Conservation (phyloP, 2,113 vertebrate genomes). For the Taxidea taxus region DNA sequence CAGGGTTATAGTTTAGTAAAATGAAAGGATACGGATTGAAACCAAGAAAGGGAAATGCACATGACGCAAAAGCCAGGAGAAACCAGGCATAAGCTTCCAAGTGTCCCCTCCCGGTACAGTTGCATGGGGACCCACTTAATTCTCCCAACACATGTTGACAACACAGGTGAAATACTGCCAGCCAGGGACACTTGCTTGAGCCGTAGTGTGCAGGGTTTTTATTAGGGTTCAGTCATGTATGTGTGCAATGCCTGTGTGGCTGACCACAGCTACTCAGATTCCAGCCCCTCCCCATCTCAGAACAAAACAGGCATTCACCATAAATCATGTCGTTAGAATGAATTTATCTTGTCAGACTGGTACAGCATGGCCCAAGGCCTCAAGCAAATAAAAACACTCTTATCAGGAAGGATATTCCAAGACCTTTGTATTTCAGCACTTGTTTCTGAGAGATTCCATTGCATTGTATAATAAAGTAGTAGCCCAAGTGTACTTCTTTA, state of each 20-base stretch:
- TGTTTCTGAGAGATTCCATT: neutral
- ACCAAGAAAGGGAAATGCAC: neutral
- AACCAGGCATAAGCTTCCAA: neutral
- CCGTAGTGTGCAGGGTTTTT: neutral
- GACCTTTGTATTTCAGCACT: neutral
- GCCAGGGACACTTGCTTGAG: neutral
- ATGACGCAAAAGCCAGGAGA: neutral
- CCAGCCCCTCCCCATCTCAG: neutral
- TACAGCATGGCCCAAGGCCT: neutral
- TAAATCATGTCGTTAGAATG: neutral
- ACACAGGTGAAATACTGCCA: neutral
- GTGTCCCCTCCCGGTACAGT: neutral
- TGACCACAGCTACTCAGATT: neutral
- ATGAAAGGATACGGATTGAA: neutral
- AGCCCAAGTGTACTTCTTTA: neutral
- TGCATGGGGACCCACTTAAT: neutral
- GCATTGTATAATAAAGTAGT: neutral
- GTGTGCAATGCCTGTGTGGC: neutral
- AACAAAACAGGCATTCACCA: neutral
- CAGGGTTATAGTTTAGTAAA: neutral
- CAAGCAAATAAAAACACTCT: neutral
- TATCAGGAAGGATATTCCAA: neutral
- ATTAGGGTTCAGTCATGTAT: neutral
- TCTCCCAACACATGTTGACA: neutral
- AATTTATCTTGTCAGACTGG: neutral